These are phyloP conservation scores for Drosophila picticornis DNA, from an alignment of 2,888 invertebrate genomes.

Conservation along the genomic window DNA sequence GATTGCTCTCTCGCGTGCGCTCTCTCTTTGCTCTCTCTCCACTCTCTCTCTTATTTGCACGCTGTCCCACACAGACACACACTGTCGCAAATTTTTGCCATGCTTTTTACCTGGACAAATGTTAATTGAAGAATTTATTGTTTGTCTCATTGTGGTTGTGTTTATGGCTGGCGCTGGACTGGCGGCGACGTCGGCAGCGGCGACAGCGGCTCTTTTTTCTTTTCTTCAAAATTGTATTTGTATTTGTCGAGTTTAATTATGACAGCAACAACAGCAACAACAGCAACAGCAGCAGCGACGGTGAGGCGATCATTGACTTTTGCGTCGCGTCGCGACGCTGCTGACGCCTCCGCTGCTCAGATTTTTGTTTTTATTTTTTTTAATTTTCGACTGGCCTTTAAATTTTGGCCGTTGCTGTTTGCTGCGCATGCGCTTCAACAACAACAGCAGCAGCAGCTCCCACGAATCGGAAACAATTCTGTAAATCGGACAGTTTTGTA, in stretches of 20 bases:
- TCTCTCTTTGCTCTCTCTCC: constrained; percentile 37
- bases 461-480: constrained; percentile 21
- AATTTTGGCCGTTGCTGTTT: constrained; percentile 38
- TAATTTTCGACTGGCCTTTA: constrained; percentile 45
- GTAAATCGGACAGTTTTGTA: background rate
- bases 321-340: constrained; percentile 39
- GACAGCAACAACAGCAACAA: constrained; percentile 63
- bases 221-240: constrained; percentile 79
- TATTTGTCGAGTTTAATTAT: constrained; percentile 80
- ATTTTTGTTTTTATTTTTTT: constrained; percentile 46
- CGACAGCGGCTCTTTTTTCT: constrained; percentile 62
- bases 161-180: constrained; percentile 74
- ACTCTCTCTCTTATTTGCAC: constrained; percentile 29
- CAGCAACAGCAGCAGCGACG: constrained; percentile 44
- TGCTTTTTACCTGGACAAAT: constrained; percentile 78
- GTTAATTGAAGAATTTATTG: constrained; percentile 82
- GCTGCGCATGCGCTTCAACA: constrained; percentile 42
- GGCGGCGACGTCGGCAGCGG: constrained; percentile 55
- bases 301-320: constrained; percentile 74
- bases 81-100: constrained; percentile 48
- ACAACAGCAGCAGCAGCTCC: constrained; percentile 6
- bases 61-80: constrained; percentile 21
- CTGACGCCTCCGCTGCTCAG: constrained; percentile 47
- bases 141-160: constrained; percentile 75
- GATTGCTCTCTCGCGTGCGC: constrained; percentile 20